Conservation (phyloP, 2,888 invertebrate species). For the Aricia artaxerxes region DNA sequence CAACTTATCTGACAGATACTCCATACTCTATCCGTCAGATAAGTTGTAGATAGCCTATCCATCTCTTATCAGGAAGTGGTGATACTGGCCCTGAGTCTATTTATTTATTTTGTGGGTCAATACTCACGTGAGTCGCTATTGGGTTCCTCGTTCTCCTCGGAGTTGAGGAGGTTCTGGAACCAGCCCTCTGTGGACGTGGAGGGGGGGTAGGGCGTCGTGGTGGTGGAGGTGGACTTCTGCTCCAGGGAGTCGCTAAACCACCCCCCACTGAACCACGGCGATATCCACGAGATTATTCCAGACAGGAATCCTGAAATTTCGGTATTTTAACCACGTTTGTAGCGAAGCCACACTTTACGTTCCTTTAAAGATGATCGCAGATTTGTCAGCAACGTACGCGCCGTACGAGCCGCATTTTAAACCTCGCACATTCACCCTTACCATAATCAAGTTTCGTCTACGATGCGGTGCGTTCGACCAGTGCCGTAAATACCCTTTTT, state of each 20-base stretch:
- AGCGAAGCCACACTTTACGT: no score
- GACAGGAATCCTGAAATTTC: conserved; percentile 57
- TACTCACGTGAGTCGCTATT: conserved; percentile 2
- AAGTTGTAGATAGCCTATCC: no score
- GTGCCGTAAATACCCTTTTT: no score
- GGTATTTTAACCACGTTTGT: background rate
- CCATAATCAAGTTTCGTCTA: no score
- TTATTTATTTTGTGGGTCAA: conserved; percentile 39
- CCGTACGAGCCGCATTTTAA: no score
- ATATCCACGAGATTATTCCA: conserved; percentile 64
- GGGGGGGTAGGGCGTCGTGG: conserved; percentile 41
- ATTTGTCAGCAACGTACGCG: no score
- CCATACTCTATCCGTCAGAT: no score
- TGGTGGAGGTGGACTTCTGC: conserved; percentile 52
- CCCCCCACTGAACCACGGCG: conserved; percentile 68
- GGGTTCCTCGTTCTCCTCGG: conserved; percentile 63
- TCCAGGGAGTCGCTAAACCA: conserved; percentile 34
- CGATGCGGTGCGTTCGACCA: no score
- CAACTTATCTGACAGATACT: no score
- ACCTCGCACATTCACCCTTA: no score
- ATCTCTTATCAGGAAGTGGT: no score
- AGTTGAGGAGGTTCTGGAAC: conserved; percentile 67
- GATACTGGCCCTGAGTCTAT: background rate
- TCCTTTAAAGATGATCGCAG: no score
- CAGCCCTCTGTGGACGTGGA: conserved; percentile 59